These are phyloP conservation scores for Drosophila infuscata DNA, from an alignment of 2,888 invertebrate species.

Conservation along the genomic window DNA sequence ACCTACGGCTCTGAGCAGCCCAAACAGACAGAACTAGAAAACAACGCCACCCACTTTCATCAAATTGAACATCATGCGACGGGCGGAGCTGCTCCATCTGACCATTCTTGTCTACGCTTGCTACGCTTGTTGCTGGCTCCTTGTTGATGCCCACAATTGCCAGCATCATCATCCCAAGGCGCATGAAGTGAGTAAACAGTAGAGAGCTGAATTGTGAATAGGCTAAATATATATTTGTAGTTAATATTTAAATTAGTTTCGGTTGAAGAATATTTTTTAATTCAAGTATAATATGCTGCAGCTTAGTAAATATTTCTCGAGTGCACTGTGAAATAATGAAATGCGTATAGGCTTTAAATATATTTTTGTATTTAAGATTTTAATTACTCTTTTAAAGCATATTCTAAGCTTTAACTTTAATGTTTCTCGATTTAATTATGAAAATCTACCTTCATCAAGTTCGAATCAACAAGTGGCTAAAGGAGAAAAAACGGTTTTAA, in stretches of 20 bases:
- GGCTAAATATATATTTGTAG: not conserved
- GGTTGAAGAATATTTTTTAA: not conserved
- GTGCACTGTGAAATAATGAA: no score
- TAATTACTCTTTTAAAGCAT: no score
- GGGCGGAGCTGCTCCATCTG: constrained; percentile 31
- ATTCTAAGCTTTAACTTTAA: no score
- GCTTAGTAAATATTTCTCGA: not conserved
- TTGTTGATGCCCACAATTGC: constrained; percentile 85
- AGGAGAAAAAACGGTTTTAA: not conserved
- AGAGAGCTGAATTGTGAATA: not conserved
- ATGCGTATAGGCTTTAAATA: no score
- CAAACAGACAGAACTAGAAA: not conserved
- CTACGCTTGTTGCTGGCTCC: constrained; percentile 35
- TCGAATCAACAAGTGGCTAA: not conserved
- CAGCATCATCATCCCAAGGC: constrained; percentile 89
- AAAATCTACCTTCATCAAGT: no score
- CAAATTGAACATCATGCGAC: constrained; percentile 29
- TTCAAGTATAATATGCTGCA: not conserved
- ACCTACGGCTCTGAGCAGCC: not conserved
- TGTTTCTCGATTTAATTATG: no score
- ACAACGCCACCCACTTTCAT: constrained; percentile 15
- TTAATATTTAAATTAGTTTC: not conserved
- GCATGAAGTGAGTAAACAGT: constrained; percentile 87
- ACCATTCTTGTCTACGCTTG: constrained; percentile 29
- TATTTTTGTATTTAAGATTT: no score